Evolutionary conservation across 2,797 vertebrate species (phyloP).

Genomic region (Mareca strepera): DNA sequence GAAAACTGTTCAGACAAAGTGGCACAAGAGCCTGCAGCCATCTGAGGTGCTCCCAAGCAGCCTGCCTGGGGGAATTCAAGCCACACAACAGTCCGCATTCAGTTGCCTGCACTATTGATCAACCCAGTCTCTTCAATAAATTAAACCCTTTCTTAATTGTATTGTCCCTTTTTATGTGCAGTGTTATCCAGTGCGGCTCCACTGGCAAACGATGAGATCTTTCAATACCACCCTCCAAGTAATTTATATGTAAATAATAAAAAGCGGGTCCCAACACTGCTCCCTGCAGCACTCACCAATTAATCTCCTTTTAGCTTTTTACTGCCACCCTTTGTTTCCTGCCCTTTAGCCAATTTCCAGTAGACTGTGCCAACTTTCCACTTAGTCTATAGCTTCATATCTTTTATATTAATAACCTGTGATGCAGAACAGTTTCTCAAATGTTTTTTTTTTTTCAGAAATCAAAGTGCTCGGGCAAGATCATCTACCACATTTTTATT

Average conservation of each 20-base stretch:
- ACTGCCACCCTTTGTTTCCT: conserved; percentile 74
- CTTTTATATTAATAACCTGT: conserved; percentile 69
- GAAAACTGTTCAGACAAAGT: not conserved
- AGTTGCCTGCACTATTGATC: conserved; percentile 7
- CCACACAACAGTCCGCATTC: conserved; percentile 21
- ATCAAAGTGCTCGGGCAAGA: conserved; percentile 31
- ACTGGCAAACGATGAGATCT: conserved; percentile 55
- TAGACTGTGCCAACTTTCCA: conserved; percentile 75
- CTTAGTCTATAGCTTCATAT: conserved; percentile 54
- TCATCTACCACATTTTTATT: not conserved
- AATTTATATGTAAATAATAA: conserved; percentile 79
- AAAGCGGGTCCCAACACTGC: conserved; percentile 61
- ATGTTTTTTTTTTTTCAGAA: conserved; percentile 50
- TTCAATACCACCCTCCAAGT: conserved; percentile 67
- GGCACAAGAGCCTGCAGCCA: not conserved
- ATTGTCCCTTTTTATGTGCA: not conserved
- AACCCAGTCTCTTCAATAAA: conserved; percentile 45
- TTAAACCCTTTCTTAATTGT: conserved; percentile 59
- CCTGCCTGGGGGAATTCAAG: not conserved
- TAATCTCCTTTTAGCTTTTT: conserved; percentile 78
- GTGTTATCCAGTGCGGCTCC: conserved; percentile 36
- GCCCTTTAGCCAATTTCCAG: conserved; percentile 75
- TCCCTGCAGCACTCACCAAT: conserved; percentile 70
- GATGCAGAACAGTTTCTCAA: conserved; percentile 59
- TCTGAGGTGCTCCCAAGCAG: conserved; percentile 39